These are phyloP conservation scores for Coracias cyanogaster DNA, from an alignment of 2,797 vertebrate genomes.

Conservation along the genomic window DNA sequence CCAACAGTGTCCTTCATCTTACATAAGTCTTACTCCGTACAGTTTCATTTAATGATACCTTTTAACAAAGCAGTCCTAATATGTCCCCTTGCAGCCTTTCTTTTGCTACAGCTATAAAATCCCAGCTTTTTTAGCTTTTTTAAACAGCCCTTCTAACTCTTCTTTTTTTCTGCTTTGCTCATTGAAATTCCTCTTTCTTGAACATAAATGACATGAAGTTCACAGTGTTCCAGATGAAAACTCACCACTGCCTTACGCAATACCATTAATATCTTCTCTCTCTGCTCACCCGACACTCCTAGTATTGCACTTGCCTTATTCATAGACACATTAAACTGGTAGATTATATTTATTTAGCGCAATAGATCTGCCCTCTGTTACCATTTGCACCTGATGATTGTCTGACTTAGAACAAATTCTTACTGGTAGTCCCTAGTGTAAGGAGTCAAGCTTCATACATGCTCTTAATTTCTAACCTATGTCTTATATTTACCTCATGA, in stretches of 20 bases:
- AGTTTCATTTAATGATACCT: background rate
- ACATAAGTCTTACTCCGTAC: background rate
- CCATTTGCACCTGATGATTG: background rate
- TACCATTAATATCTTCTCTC: background rate
- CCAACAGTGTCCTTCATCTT: background rate
- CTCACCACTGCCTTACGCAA: background rate
- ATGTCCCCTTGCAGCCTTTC: background rate
- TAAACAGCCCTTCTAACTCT: background rate
- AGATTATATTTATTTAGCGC: background rate
- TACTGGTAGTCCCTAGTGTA: background rate
- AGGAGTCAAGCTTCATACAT: background rate
- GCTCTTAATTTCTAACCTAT: background rate
- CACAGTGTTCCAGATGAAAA: background rate
- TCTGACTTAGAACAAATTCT: background rate
- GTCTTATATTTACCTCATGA: background rate
- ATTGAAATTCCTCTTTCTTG: background rate
- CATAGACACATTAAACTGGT: background rate
- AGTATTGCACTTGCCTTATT: background rate
- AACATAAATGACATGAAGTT: background rate
- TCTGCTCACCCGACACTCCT: background rate
- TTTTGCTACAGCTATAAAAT: background rate
- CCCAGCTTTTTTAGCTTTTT: background rate
- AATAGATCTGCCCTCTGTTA: background rate
- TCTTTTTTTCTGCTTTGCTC: background rate
- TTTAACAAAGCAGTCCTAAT: background rate